Evolutionary conservation across 2,797 vertebrate genomes (phyloP).

Genomic region (Ataeniobius toweri): DNA sequence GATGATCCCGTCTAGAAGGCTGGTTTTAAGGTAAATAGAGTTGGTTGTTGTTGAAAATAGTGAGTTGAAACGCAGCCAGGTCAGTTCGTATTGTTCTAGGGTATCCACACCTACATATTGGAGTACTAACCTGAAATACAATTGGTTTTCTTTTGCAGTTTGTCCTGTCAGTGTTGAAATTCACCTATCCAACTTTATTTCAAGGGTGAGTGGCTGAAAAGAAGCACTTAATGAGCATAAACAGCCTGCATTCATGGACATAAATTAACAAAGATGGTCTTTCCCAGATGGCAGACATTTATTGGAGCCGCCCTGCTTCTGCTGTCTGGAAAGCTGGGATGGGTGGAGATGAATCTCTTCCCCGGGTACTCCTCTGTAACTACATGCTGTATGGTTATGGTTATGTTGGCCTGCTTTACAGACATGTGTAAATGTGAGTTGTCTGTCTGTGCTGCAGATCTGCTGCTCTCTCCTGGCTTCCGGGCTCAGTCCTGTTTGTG

Average conservation of each 20-base stretch:
- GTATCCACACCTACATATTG: not conserved
- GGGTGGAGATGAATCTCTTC: slow-evolving; percentile 88
- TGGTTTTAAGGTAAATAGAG: not conserved
- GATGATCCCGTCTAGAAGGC: not conserved
- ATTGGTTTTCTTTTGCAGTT: slow-evolving; percentile 77
- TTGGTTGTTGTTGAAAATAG: not conserved
- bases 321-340: slow-evolving; percentile 88
- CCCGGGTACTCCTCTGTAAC: slow-evolving; percentile 78
- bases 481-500: slow-evolving; percentile 89
- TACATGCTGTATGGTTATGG: no score
- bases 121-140: not conserved
- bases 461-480: slow-evolving; percentile 87
- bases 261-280: not conserved
- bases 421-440: not conserved
- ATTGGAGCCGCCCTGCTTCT: slow-evolving; percentile 88
- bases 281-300: slow-evolving; percentile 90
- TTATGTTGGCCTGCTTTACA: not conserved
- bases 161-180: slow-evolving; percentile 94
- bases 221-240: not conserved
- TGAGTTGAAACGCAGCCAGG: not conserved
- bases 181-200: slow-evolving; percentile 96
- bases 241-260: not conserved
- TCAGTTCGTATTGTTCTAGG: not conserved
- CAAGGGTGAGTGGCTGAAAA: slow-evolving; percentile 89
- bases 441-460: slow-evolving; percentile 74